These are phyloP conservation scores for Heterotis niloticus DNA, from an alignment of 2,113 vertebrate genomes.

Conservation along the genomic window DNA sequence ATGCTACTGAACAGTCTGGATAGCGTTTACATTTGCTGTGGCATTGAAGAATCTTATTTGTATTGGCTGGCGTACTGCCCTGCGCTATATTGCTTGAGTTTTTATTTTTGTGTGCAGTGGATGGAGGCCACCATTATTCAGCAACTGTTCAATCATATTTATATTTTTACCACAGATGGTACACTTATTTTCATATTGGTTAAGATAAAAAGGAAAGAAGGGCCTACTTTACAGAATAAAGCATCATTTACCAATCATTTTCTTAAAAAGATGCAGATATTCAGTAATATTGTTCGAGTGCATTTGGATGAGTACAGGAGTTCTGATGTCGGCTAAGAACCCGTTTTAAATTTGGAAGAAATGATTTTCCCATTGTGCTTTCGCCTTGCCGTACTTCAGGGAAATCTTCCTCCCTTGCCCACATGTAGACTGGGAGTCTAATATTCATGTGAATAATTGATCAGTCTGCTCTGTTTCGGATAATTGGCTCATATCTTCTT, in stretches of 20 bases:
- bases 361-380: constrained; percentile 52
- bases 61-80: too few species aligned
- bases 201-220: too few species aligned
- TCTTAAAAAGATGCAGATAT: too few species aligned
- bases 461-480: constrained; percentile 76
- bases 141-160: too few species aligned
- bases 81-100: too few species aligned
- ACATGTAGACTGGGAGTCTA: constrained; percentile 75
- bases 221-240: too few species aligned
- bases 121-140: not conserved
- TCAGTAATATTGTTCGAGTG: constrained; percentile 41
- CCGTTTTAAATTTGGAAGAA: constrained; percentile 54
- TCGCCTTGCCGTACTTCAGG: constrained; percentile 67
- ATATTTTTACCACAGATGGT: not conserved
- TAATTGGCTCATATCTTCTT: constrained; percentile 88
- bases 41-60: too few species aligned
- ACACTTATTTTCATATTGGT: not conserved
- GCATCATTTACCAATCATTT: too few species aligned
- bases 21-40: too few species aligned
- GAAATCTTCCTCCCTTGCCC: constrained; percentile 72
- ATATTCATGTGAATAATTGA: constrained; percentile 96
- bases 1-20: too few species aligned
- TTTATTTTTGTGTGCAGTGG: too few species aligned
- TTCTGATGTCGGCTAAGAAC: constrained; percentile 38
- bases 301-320: constrained; percentile 41